Percentiles rank a stretch among this genome's conserved stretches.
These are phyloP conservation scores for Danio jaintianensis DNA, from an alignment of 2,797 vertebrate genomes.

Conservation along the genomic window DNA sequence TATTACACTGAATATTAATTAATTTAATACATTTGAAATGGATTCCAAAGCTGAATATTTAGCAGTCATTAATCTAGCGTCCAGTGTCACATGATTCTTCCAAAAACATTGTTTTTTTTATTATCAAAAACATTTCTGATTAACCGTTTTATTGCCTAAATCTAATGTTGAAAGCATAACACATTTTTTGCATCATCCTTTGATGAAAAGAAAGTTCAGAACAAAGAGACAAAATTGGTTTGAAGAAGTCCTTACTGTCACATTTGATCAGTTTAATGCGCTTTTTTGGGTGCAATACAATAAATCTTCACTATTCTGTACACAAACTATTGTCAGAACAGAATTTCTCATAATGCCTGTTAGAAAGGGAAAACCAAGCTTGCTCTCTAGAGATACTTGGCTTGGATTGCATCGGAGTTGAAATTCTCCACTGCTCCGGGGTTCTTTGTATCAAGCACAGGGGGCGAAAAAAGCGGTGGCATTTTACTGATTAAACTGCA, in stretches of 20 bases:
- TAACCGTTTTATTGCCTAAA: not conserved
- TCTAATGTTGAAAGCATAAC: not conserved
- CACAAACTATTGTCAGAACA: not conserved
- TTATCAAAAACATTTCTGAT: not conserved
- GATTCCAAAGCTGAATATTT: not conserved
- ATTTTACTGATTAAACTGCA: slow-evolving; percentile 39
- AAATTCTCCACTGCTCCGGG: slow-evolving; percentile 5
- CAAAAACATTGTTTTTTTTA: not conserved
- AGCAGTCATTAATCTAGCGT: not conserved
- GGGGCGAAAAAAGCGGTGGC: not conserved
- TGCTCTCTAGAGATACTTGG: slow-evolving; percentile 9
- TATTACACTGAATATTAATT: too few species aligned
- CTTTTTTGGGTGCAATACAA: not conserved
- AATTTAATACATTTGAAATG: not conserved
- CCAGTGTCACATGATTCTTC: not conserved
- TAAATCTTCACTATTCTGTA: not conserved
- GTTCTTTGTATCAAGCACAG: slow-evolving; percentile 31
- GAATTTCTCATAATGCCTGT: not conserved
- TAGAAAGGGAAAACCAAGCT: slow-evolving; percentile 8
- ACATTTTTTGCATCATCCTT: not conserved
- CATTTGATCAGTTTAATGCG: not conserved
- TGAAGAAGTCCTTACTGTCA: not conserved
- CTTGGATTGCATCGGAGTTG: slow-evolving; percentile 12
- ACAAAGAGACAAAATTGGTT: not conserved
- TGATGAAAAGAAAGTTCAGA: not conserved